Conservation (phyloP, 1,140 invertebrate species). For the Drosophila bocki region DNA sequence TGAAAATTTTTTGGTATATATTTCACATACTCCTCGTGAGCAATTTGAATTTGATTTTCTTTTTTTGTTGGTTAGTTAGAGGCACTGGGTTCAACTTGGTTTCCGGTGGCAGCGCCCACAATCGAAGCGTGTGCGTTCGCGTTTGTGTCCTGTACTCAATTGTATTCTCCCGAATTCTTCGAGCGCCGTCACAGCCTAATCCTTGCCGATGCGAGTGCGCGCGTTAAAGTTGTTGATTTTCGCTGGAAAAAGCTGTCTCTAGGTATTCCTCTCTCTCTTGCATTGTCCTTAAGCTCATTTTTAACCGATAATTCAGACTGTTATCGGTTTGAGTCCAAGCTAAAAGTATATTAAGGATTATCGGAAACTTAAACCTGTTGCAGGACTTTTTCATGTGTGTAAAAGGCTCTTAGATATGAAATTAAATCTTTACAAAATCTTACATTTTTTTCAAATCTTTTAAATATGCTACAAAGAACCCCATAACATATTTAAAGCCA, state of each 20-base stretch:
- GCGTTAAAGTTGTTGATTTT: conserved; percentile 22
- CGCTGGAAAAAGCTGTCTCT: conserved; percentile 22
- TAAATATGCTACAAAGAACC: not conserved
- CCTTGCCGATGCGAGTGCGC: conserved; percentile 19
- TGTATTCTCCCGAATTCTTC: conserved; percentile 52
- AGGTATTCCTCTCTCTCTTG: not conserved
- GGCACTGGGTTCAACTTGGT: conserved; percentile 52
- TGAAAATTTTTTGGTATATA: conserved; percentile 6
- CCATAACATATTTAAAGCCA: not conserved
- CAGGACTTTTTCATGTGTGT: not conserved
- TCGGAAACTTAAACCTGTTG: not conserved
- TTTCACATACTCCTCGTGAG: conserved; percentile 48
- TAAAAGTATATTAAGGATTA: not conserved
- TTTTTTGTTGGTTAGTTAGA: conserved; percentile 26
- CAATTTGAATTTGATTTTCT: conserved; percentile 42
- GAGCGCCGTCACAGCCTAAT: conserved; percentile 20
- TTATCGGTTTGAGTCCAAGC: not conserved
- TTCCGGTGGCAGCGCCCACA: conserved; percentile 54
- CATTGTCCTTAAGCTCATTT: not conserved
- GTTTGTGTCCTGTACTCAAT: conserved; percentile 80
- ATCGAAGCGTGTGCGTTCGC: conserved; percentile 55
- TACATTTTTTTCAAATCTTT: not conserved
- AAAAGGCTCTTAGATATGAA: too few species aligned
- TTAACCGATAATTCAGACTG: not conserved
- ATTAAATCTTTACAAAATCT: too few species aligned